These are phyloP conservation scores for Sardinella longiceps DNA, from an alignment of 2,797 vertebrate species.

Conservation along the genomic window DNA sequence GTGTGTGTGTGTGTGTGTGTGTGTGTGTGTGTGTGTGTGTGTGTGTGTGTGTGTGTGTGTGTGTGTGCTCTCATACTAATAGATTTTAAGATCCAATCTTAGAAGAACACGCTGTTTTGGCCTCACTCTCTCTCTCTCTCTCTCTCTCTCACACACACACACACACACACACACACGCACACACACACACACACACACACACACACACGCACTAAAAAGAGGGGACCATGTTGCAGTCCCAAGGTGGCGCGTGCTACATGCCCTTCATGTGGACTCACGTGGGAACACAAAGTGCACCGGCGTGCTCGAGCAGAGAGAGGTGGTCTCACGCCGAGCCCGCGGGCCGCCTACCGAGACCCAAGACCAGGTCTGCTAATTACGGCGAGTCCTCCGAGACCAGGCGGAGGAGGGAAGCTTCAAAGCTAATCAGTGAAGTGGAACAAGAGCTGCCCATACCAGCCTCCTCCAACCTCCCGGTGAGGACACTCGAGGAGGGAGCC, in stretches of 20 bases:
- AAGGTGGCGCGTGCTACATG: not conserved
- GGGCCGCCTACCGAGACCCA: not conserved
- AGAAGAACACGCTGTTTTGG: too few relatives aligned
- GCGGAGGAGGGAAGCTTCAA: not conserved
- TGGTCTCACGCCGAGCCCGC: not conserved
- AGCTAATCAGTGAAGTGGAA: slow-evolving; percentile 23
- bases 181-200: not conserved
- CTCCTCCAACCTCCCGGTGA: not conserved
- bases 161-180: not conserved
- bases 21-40: not conserved
- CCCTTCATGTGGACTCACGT: not conserved
- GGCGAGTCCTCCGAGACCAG: not conserved
- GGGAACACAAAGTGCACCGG: not conserved
- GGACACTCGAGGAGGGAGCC: not conserved
- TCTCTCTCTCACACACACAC: not conserved
- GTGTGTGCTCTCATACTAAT: not conserved
- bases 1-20: not conserved
- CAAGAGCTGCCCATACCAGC: not conserved
- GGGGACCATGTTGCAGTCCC: not conserved
- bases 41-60: not conserved
- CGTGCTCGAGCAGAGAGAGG: not conserved
- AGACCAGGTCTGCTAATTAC: slow-evolving; percentile 13
- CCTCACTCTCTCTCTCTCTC: too few relatives aligned
- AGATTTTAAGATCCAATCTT: not conserved
- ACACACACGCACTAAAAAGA: not conserved